phyloP scores from a whole-genome alignment of 2,113 vertebrate species.

The Hippocampus comes region DNA sequence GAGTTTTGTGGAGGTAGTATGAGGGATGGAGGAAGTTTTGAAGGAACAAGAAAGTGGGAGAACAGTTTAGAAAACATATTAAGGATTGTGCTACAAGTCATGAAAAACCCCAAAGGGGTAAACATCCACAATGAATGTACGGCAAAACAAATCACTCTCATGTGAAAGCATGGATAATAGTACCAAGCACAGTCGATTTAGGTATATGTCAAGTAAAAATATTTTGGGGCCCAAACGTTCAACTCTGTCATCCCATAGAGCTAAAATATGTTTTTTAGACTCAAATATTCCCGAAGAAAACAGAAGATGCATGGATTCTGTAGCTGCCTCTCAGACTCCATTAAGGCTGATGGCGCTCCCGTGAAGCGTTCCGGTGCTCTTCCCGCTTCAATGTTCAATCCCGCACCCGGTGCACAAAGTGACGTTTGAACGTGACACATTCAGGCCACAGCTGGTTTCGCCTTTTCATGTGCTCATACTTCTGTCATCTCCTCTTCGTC shows the following conservation, averaged over 20 bases:
- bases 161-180: constrained; percentile 37
- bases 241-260: constrained; percentile 46
- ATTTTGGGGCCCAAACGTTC: not conserved
- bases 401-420: constrained; percentile 43
- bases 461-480: constrained; percentile 46
- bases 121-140: constrained; percentile 21
- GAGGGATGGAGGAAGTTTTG: not conserved
- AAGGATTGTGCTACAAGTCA: constrained; percentile 4
- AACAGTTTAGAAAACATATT: constrained; percentile 6
- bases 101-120: constrained; percentile 8
- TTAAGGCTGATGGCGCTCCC: constrained; percentile 59
- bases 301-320: constrained; percentile 23
- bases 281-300: constrained; percentile 24
- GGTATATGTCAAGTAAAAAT: constrained; percentile 27
- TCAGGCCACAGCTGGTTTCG: constrained; percentile 58
- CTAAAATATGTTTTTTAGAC: constrained; percentile 52
- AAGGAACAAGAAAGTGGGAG: not conserved
- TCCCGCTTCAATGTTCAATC: constrained; percentile 33
- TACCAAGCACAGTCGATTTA: constrained; percentile 18
- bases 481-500: constrained; percentile 27
- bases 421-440: constrained; percentile 64
- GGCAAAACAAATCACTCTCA: constrained; percentile 36
- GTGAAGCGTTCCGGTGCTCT: constrained; percentile 44
- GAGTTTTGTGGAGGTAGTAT: not conserved
- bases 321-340: constrained; percentile 54